Percentiles rank a stretch among this genome's conserved stretches.
Conservation (phyloP, 2,797 vertebrate genomes). For the Ceryle rudis region DNA sequence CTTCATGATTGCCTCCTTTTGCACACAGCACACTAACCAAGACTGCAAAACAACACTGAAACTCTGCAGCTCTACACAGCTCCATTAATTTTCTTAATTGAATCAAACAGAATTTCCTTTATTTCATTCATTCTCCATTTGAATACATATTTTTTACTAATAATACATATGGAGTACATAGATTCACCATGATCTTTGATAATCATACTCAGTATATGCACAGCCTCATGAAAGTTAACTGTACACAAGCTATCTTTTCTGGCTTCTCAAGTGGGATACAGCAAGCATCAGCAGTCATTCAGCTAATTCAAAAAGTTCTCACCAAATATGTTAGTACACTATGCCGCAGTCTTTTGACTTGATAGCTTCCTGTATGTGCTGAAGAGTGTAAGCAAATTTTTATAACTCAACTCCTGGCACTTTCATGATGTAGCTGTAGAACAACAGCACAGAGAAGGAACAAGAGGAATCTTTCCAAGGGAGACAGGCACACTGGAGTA, state of each 20-base stretch:
- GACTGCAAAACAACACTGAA: neutral
- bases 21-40: neutral
- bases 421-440: neutral
- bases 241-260: neutral
- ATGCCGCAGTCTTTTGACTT: neutral
- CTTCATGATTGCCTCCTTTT: neutral
- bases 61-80: neutral
- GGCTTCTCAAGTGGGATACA: neutral
- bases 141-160: neutral
- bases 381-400: neutral
- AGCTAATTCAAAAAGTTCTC: neutral
- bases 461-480: neutral
- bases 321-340: neutral
- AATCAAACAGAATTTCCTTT: neutral
- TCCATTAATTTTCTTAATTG: neutral
- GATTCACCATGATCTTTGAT: neutral
- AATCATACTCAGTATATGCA: neutral
- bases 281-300: neutral
- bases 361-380: neutral
- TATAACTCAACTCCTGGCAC: neutral
- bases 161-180: neutral
- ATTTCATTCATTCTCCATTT: neutral
- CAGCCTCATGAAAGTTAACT: neutral
- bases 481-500: neutral
- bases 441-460: neutral